Percentiles rank a stretch among this genome's conserved stretches.
phyloP scores from a whole-genome alignment of 2,113 vertebrate genomes.

The Onychorhynchus coronatus region DNA sequence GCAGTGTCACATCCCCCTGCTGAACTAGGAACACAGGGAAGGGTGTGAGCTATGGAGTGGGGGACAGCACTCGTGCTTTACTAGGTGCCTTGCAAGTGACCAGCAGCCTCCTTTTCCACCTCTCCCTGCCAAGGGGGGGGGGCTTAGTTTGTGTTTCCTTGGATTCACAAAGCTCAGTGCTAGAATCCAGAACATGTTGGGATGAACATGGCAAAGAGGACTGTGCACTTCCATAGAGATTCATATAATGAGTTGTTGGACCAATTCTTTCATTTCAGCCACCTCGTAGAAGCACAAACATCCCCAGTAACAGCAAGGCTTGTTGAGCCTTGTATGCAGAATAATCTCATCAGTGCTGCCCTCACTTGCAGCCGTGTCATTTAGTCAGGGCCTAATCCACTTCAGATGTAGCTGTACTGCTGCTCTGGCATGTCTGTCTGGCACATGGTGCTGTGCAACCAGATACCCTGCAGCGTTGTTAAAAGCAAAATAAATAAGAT shows the following conservation, averaged over 20 bases:
- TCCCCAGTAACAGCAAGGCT: neutral
- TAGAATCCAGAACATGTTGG: neutral
- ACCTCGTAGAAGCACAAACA: neutral
- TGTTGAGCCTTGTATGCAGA: neutral
- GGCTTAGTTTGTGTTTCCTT: neutral
- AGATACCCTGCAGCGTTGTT: neutral
- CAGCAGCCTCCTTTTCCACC: neutral
- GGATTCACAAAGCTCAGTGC: neutral
- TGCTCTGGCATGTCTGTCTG: neutral
- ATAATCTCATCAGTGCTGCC: neutral
- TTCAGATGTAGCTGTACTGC: neutral
- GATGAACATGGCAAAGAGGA: neutral
- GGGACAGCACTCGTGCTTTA: neutral
- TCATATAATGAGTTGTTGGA: neutral
- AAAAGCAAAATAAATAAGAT: neutral
- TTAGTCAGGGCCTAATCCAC: neutral
- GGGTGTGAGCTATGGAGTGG: neutral
- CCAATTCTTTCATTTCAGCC: neutral
- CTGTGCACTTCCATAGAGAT: neutral
- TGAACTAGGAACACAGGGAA: rapidly evolving
- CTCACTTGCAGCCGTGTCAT: neutral
- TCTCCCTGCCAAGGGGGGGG: neutral
- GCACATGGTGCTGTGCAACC: neutral
- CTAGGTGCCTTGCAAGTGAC: neutral
- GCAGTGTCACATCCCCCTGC: neutral